Evolutionary conservation across 2,113 vertebrate species (phyloP).

Genomic region (Alethe castanea): DNA sequence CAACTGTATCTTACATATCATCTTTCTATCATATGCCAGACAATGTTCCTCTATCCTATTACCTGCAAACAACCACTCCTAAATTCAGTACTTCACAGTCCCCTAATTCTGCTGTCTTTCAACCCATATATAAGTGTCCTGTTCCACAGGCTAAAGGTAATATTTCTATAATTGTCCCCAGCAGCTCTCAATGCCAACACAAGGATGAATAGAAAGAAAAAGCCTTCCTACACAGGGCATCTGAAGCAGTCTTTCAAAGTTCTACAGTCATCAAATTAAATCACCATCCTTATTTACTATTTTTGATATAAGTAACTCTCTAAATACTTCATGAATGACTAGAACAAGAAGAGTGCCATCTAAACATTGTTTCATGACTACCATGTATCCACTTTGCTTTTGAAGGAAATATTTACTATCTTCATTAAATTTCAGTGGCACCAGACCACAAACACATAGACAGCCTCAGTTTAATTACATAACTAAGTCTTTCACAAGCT

Average conservation of each 20-base stretch:
- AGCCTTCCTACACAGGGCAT: not conserved
- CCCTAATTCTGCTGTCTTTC: conserved; percentile 13
- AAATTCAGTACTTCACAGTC: not conserved
- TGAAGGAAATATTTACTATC: not conserved
- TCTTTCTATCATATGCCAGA: not conserved
- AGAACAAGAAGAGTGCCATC: not conserved
- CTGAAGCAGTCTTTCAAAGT: not conserved
- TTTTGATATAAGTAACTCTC: not conserved
- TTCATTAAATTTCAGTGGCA: not conserved
- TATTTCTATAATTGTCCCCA: not conserved
- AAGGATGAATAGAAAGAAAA: not conserved
- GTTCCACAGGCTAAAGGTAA: not conserved
- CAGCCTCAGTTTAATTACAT: not conserved
- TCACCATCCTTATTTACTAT: not conserved
- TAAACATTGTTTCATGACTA: not conserved
- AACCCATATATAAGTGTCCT: not conserved
- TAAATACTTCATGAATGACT: not conserved
- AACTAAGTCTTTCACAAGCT: not conserved
- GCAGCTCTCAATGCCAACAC: not conserved
- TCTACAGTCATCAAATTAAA: not conserved
- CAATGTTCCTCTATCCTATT: not conserved
- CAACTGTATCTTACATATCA: not conserved
- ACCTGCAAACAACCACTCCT: not conserved
- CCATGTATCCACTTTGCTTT: not conserved
- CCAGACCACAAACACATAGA: not conserved